Conservation (phyloP, 2,888 invertebrate genomes). For the Electrophaes corylata region DNA sequence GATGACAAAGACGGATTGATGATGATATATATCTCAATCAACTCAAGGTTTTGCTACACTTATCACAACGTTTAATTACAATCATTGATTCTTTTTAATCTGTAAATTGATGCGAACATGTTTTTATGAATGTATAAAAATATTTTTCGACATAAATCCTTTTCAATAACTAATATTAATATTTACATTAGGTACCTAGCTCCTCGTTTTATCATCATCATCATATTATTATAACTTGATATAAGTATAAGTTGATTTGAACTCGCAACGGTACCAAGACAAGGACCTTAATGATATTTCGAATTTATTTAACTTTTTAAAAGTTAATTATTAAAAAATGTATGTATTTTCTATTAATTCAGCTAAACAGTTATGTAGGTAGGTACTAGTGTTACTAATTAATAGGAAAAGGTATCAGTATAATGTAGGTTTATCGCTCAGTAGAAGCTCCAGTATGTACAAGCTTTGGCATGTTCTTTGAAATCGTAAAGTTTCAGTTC, state of each 20-base stretch:
- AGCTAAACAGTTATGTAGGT: not conserved
- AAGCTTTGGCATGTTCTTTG: slow-evolving; percentile 49
- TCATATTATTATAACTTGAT: too few species aligned
- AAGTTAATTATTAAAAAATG: too few species aligned
- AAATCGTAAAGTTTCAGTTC: slow-evolving; percentile 60
- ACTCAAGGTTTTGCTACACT: not conserved
- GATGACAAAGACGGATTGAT: slow-evolving; percentile 16
- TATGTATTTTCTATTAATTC: not conserved
- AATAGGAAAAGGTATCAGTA: slow-evolving; percentile 25
- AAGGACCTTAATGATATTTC: too few species aligned
- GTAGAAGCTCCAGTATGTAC: slow-evolving; percentile 56
- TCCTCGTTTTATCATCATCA: too few species aligned
- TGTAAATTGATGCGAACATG: not conserved
- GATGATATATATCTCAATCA: slow-evolving; percentile 9
- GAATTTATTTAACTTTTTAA: too few species aligned
- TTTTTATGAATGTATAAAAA: too few species aligned
- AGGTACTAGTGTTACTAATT: not conserved
- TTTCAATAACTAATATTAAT: too few species aligned
- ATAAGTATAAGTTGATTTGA: too few species aligned
- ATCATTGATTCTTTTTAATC: not conserved
- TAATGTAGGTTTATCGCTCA: slow-evolving; percentile 61
- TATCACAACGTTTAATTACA: not conserved
- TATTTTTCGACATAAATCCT: too few species aligned
- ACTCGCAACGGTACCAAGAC: too few species aligned
- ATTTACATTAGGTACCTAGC: too few species aligned